Percentiles rank a stretch among this genome's conserved stretches.
Conservation (phyloP, 2,113 vertebrate species). For the Rhabdornis inornatus region DNA sequence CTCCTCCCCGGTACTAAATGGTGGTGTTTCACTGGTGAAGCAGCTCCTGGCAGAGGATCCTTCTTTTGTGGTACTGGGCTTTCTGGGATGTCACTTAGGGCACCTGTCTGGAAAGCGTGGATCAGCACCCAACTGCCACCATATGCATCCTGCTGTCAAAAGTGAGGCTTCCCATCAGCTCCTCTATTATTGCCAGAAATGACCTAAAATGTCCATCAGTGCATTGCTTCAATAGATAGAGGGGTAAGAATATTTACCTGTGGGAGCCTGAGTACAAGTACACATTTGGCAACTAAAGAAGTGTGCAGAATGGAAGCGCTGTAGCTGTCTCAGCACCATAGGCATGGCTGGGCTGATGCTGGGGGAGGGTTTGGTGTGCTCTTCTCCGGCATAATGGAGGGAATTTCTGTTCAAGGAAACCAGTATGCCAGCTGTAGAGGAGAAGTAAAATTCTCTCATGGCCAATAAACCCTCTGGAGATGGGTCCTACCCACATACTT, state of each 20-base stretch:
- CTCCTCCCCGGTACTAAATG: fast-evolving
- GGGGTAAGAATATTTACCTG: fast-evolving
- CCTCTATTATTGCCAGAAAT: neutral
- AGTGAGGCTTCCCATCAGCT: neutral
- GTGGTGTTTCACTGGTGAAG: neutral
- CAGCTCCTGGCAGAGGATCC: neutral
- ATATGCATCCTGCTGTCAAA: fast-evolving
- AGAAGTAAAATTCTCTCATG: neutral
- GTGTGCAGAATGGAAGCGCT: neutral
- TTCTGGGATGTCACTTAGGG: neutral
- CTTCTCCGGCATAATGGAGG: neutral
- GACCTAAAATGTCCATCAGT: neutral
- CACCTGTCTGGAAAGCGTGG: neutral
- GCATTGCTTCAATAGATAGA: neutral
- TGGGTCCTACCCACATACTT: fast-evolving
- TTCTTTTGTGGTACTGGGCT: neutral
- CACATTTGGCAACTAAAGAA: neutral
- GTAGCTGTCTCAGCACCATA: fast-evolving
- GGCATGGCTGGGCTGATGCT: neutral
- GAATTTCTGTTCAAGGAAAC: neutral
- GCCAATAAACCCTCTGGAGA: neutral
- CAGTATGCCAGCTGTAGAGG: neutral
- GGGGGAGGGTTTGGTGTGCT: neutral
- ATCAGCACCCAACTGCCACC: fast-evolving
- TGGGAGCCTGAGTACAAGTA: neutral